These are phyloP conservation scores for Achatina immaculata DNA, from an alignment of 1,140 invertebrate genomes.

Conservation along the genomic window DNA sequence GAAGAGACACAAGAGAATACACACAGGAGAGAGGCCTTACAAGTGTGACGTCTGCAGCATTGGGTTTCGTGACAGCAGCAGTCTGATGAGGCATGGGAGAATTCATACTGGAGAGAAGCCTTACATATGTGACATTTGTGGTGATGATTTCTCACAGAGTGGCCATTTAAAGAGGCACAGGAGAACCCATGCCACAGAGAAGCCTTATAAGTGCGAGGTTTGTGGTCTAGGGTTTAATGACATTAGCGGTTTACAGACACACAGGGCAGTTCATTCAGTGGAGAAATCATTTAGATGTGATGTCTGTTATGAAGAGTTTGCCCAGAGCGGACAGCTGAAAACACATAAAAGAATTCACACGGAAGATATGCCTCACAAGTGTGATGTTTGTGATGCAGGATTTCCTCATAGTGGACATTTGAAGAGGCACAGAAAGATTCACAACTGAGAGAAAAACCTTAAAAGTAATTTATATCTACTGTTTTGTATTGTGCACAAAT, in stretches of 20 bases:
- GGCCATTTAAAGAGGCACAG: background rate
- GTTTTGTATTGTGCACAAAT: background rate
- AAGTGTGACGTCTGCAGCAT: background rate
- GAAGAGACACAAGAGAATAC: background rate
- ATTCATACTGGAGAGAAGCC: conserved; percentile 14
- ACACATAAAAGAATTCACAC: background rate
- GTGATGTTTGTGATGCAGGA: background rate
- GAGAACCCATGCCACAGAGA: background rate
- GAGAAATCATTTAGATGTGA: background rate
- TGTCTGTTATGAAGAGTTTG: background rate
- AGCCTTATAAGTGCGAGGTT: conserved; percentile 10
- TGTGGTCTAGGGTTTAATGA: background rate
- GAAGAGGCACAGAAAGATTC: background rate
- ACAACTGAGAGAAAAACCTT: background rate
- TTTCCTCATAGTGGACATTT: background rate
- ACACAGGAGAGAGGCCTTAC: background rate
- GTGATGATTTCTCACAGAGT: background rate
- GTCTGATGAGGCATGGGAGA: background rate
- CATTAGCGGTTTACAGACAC: background rate
- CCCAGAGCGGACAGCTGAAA: background rate
- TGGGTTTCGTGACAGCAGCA: background rate
- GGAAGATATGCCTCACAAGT: background rate
- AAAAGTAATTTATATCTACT: background rate
- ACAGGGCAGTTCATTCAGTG: background rate
- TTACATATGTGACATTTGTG: conserved; percentile 7